Conservation (phyloP, 2,888 invertebrate species). For the Chaetogeoica ovagalla region DNA sequence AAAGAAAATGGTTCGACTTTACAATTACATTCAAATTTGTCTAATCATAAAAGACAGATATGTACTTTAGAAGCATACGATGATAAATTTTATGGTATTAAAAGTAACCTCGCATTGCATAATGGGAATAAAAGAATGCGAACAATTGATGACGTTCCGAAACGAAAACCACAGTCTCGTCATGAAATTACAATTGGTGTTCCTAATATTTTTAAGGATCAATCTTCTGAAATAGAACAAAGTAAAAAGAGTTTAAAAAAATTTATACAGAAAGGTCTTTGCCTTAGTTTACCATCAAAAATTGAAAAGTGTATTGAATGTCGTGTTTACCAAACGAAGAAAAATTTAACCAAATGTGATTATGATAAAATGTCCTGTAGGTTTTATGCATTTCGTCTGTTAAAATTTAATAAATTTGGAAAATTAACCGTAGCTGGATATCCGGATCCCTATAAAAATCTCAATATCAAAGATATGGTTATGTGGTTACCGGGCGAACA, state of each 20-base stretch:
- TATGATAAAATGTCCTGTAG: constrained; percentile 90
- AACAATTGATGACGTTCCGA: background rate
- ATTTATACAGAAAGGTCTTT: constrained; percentile 85
- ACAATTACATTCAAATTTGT: background rate
- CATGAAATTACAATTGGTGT: background rate
- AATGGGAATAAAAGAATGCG: background rate
- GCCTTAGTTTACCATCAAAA: constrained; percentile 85
- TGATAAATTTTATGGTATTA: background rate
- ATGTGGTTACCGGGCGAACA: constrained; percentile 82
- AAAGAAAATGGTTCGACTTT: background rate
- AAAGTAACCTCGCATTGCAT: background rate
- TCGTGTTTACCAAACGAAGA: constrained; percentile 81
- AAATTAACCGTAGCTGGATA: constrained; percentile 89
- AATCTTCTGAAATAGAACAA: background rate
- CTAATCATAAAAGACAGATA: background rate
- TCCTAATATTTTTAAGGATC: constrained; percentile 19
- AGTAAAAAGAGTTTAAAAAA: constrained; percentile 75
- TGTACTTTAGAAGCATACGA: background rate
- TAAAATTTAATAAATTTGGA: constrained; percentile 86
- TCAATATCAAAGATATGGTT: constrained; percentile 69
- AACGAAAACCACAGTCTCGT: background rate
- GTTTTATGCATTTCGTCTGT: constrained; percentile 91
- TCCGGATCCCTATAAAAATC: constrained; percentile 86
- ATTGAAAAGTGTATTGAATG: constrained; percentile 93
- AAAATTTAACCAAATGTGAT: constrained; percentile 74